phyloP scores from a whole-genome alignment of 2,888 invertebrate species.

The Mythimna loreyi region DNA sequence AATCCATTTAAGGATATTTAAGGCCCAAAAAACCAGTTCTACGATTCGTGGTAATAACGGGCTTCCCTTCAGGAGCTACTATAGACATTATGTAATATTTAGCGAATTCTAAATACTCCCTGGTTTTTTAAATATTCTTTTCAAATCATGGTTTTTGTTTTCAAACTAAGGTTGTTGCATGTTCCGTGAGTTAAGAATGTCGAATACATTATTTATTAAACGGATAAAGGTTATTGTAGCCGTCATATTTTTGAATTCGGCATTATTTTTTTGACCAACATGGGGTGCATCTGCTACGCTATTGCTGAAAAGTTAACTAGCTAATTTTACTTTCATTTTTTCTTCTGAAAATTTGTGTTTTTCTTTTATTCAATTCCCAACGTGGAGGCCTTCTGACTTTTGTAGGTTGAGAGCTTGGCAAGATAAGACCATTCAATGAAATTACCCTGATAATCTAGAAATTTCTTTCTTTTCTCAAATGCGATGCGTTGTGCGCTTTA shows the following conservation, averaged over 20 bases:
- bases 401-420: slow-evolving; percentile 10
- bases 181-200: slow-evolving; percentile 11
- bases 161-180: slow-evolving; percentile 14
- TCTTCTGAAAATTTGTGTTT: not conserved
- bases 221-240: slow-evolving; percentile 12
- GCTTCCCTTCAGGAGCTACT: slow-evolving; percentile 1
- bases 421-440: slow-evolving; percentile 27
- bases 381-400: slow-evolving; percentile 5
- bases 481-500: slow-evolving; percentile 25
- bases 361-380: not conserved
- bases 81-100: slow-evolving; percentile 9
- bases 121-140: slow-evolving; percentile 24
- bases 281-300: slow-evolving; percentile 19
- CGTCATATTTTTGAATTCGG: slow-evolving; percentile 2
- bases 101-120: slow-evolving; percentile 18
- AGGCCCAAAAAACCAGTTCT: slow-evolving; percentile 29
- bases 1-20: no score
- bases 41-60: slow-evolving; percentile 3
- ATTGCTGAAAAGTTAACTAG: slow-evolving; percentile 9
- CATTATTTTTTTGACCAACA: not conserved
- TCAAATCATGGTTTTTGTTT: slow-evolving; percentile 25
- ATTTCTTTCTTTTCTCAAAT: slow-evolving; percentile 19
- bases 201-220: slow-evolving; percentile 16
- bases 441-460: slow-evolving; percentile 25
- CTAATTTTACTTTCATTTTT: slow-evolving; percentile 13